Evolutionary conservation across 2,797 vertebrate genomes (phyloP), one percentile per base, ranked within the genome.

Genomic region (Prunella strophiata): DNA sequence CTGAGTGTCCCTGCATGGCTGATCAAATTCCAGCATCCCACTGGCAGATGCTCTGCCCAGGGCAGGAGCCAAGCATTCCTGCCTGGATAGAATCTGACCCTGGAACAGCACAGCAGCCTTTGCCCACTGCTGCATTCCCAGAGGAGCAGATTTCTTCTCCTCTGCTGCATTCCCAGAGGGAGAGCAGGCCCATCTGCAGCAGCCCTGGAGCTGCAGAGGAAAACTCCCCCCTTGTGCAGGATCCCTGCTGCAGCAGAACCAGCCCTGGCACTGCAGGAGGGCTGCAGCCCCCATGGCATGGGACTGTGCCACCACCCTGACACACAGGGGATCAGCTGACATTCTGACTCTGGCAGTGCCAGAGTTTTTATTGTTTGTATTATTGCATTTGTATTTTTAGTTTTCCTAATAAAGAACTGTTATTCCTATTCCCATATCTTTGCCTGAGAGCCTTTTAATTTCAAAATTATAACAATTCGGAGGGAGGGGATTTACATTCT

Each of bases 341-440:
- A 2, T 0, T 21, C 52, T n/a, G 0, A 21, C 15, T 34, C 55
- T 57, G 55, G 3, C 22, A 11, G 10, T 8, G 22, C 21, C n/a
- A n/a, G n/a, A n/a, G n/a, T n/a, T 22, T 47, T 47, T 21, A 20
- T 40, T 18, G 7, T 23, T 57, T 58, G 10, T 58, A n/a, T 1
- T 58, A 6, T 2, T 58, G 34, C 34, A 36, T 58, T 58, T 36
- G 10, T 36, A 17, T 13, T 34, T 54, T 55, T 15, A 3, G 4
- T 55, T 57, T 23, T 23, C 25, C 57, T 59, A 5, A 0, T 59
- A 38, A 26, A 13, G 11, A 27, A 27, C 34, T 58, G 25, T 38
- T 18, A 26, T 59, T 59, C 16, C 16, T 36, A 2, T 1, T 58
- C 34, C 34, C 34, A 13, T 26, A 12, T 36, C 16, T 26, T 12